Evolutionary conservation across 2,113 vertebrate genomes (phyloP).

Genomic region (Sceloporus undulatus): DNA sequence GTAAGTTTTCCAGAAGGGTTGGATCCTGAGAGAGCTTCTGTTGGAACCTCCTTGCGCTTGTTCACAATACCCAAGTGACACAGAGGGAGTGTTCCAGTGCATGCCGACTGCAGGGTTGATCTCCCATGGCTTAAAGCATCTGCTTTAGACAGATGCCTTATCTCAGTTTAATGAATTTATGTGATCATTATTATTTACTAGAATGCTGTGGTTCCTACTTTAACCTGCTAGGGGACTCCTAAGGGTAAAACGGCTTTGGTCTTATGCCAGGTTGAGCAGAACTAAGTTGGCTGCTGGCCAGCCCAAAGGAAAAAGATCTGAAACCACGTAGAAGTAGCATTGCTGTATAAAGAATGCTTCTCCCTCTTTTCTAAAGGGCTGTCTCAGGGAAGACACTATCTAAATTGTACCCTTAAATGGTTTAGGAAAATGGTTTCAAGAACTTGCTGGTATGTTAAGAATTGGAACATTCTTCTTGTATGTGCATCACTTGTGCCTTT

Average conservation of each 20-base stretch:
- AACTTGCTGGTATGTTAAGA: conserved; percentile 55
- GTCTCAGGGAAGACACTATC: conserved; percentile 15
- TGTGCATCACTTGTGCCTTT: conserved; percentile 48
- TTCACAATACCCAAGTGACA: background rate
- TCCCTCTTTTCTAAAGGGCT: conserved; percentile 16
- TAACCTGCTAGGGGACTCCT: conserved; percentile 8
- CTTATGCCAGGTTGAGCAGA: conserved; percentile 12
- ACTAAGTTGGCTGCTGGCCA: conserved; percentile 28
- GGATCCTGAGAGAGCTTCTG: background rate
- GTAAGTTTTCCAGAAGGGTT: conserved; percentile 19
- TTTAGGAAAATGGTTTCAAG: conserved; percentile 71
- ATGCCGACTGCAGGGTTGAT: background rate
- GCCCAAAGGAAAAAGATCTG: conserved; percentile 14
- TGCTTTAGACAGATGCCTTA: conserved; percentile 9
- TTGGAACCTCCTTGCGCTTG: background rate
- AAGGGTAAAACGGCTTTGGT: conserved; percentile 25
- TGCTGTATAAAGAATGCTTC: conserved; percentile 7
- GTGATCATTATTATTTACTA: background rate
- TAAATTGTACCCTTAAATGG: conserved; percentile 7
- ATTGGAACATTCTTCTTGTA: conserved; percentile 52
- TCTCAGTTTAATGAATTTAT: conserved; percentile 23
- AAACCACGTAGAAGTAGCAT: conserved; percentile 24
- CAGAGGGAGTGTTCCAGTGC: background rate
- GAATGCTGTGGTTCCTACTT: background rate
- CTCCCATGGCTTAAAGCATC: conserved; percentile 8